phyloP scores from a whole-genome alignment of 2,888 invertebrate genomes.

The Tinea trinotella region DNA sequence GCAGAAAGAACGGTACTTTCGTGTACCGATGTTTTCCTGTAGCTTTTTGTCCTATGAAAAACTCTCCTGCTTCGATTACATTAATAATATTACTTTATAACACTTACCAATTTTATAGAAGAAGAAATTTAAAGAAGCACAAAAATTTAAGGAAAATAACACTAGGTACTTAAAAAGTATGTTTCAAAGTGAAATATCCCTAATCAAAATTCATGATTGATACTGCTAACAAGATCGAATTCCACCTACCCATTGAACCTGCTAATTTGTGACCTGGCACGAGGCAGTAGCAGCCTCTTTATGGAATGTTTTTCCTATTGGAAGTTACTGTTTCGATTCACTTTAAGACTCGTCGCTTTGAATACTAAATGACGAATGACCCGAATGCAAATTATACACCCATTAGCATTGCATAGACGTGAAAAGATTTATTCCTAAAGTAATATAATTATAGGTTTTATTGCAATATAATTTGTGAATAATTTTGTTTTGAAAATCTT shows the following conservation, averaged over 20 bases:
- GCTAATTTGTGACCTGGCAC: constrained; percentile 18
- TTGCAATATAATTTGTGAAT: constrained; percentile 13
- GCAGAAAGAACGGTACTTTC: too few relatives aligned
- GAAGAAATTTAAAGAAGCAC: too few relatives aligned
- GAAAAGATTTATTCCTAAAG: constrained; percentile 28
- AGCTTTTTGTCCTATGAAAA: too few relatives aligned
- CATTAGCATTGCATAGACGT: constrained; percentile 26
- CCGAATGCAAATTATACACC: constrained; percentile 39
- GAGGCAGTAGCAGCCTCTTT: constrained; percentile 3
- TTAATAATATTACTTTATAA: too few relatives aligned
- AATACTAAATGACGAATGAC: constrained; percentile 46
- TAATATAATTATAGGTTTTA: constrained; percentile 24
- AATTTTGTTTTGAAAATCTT: too few relatives aligned
- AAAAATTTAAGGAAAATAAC: too few relatives aligned
- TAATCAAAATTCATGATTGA: constrained; percentile 17
- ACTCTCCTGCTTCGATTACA: too few relatives aligned
- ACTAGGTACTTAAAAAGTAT: too few relatives aligned
- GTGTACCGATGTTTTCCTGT: too few relatives aligned
- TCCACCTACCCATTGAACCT: constrained; percentile 11
- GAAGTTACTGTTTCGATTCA: constrained; percentile 42
- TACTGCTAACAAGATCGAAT: constrained; percentile 18
- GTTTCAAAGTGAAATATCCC: not conserved
- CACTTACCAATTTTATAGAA: too few relatives aligned
- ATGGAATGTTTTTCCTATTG: constrained; percentile 31
- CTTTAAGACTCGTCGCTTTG: constrained; percentile 35